phyloP scores from a whole-genome alignment of 2,888 invertebrate species.

The Caenorhabditis sinica region DNA sequence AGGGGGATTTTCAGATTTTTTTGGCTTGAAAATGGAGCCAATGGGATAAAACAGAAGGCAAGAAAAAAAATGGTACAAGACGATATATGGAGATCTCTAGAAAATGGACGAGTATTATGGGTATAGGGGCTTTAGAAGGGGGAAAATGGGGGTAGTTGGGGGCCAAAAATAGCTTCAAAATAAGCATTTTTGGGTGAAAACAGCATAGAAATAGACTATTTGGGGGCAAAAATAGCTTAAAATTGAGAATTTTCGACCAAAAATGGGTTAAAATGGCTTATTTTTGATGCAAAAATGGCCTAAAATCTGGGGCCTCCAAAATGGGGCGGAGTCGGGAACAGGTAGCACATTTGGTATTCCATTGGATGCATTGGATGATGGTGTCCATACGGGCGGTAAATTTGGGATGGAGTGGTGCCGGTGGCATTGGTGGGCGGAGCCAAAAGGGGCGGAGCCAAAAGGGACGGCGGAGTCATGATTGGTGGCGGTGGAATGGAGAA shows the following conservation, averaged over 20 bases:
- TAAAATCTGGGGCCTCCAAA: not conserved
- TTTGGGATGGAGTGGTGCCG: conserved; percentile 6
- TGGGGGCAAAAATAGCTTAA: not conserved
- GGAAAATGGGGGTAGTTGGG: no score
- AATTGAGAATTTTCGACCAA: not conserved
- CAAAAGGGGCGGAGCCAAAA: not conserved
- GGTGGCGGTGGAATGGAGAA: conserved; percentile 17
- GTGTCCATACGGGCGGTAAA: not conserved
- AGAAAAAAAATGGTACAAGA: conserved; percentile 49
- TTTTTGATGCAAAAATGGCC: not conserved
- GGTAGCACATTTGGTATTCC: conserved; percentile 5
- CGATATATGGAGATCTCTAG: conserved; percentile 1
- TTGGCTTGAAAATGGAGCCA: not conserved
- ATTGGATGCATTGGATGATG: not conserved
- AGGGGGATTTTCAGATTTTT: conserved; percentile 9
- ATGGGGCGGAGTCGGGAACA: conserved; percentile 13
- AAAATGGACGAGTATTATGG: not conserved
- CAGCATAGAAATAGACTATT: no score
- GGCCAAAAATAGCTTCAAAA: no score
- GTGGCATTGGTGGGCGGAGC: no score
- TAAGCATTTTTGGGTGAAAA: no score
- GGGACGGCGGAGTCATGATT: conserved; percentile 4
- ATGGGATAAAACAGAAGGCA: not conserved
- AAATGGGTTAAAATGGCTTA: no score
- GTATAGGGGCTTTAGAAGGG: not conserved